Conservation (phyloP, 2,888 invertebrate species). For the Strigamia maritima region DNA sequence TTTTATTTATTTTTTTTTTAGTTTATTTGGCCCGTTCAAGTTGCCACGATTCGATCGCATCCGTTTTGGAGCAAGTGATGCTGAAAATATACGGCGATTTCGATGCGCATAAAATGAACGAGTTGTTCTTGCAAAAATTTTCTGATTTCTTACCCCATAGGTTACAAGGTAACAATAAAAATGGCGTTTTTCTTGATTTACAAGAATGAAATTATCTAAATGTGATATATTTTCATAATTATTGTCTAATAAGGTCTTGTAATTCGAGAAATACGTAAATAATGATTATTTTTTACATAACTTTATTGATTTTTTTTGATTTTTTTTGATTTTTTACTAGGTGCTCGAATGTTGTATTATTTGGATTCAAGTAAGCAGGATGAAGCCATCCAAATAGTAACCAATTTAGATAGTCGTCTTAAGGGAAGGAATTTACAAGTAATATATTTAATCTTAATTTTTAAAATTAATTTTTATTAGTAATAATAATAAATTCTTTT, state of each 20-base stretch:
- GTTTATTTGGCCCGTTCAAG: conserved; percentile 44
- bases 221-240: too few relatives aligned
- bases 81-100: conserved; percentile 57
- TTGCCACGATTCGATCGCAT: conserved; percentile 47
- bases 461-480: background rate
- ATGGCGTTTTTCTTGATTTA: too few relatives aligned
- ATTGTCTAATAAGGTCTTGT: too few relatives aligned
- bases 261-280: too few relatives aligned
- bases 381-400: conserved; percentile 61
- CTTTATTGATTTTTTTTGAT: too few relatives aligned
- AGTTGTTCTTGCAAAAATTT: conserved; percentile 64
- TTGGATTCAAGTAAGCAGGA: conserved; percentile 66
- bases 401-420: conserved; percentile 51
- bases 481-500: background rate
- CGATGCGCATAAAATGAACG: conserved; percentile 63
- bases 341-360: conserved; percentile 73
- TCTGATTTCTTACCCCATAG: conserved; percentile 69
- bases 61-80: conserved; percentile 54
- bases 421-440: conserved; percentile 59
- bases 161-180: conserved; percentile 72
- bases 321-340: conserved; percentile 45
- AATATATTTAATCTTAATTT: conserved; percentile 44
- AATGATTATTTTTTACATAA: too few relatives aligned
- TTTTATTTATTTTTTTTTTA: conserved; percentile 29
- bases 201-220: too few relatives aligned